These are phyloP conservation scores for Mactromeris polynyma DNA, from an alignment of 2,888 invertebrate species.

Conservation along the genomic window DNA sequence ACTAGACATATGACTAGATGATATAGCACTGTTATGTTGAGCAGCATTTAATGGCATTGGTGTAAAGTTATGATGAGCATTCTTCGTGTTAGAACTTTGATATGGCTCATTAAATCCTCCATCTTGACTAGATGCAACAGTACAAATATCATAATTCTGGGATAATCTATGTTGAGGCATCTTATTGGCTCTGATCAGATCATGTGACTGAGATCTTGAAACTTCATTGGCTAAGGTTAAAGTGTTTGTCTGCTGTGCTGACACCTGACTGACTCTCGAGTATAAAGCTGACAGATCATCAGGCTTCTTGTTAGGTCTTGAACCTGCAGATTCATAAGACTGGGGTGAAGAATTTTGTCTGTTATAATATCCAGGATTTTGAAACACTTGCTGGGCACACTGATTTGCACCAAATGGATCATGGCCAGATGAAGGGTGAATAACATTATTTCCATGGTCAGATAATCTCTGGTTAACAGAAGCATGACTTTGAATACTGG, in stretches of 20 bases:
- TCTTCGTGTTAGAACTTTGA: neutral
- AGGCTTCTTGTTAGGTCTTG: neutral
- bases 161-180: neutral
- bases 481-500: neutral
- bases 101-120: neutral
- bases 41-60: conserved; percentile 18
- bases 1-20: conserved; percentile 19
- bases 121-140: conserved; percentile 15
- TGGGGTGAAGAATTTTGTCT: neutral
- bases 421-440: neutral
- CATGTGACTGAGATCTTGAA: conserved; percentile 19
- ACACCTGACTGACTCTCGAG: conserved; percentile 13
- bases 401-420: neutral
- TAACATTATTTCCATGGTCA: neutral
- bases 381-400: neutral
- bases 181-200: conserved; percentile 20
- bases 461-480: neutral
- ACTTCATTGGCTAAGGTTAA: conserved; percentile 18
- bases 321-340: neutral
- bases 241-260: neutral
- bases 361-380: neutral
- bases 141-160: neutral
- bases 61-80: conserved; percentile 26
- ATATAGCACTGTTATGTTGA: conserved; percentile 29
- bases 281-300: neutral